phyloP scores from a whole-genome alignment of 2,797 vertebrate genomes.

The Anabas testudineus region DNA sequence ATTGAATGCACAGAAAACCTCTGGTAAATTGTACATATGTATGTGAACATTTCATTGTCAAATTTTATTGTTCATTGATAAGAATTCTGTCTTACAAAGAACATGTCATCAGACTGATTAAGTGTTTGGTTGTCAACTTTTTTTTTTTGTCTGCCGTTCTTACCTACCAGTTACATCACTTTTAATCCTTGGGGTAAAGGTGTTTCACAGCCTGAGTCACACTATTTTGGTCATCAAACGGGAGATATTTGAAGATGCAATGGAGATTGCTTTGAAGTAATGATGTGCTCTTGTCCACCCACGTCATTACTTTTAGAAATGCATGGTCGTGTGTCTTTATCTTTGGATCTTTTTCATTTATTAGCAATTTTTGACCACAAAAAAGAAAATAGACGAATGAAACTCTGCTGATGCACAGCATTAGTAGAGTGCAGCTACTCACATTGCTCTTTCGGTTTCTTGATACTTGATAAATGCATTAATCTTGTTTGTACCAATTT shows the following conservation, averaged over 20 bases:
- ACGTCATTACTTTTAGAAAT: slow-evolving; percentile 11
- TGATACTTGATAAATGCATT: slow-evolving; percentile 3
- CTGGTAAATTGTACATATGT: neutral
- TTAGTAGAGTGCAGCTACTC: neutral
- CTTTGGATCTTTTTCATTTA: slow-evolving; percentile 5
- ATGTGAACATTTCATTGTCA: too few relatives aligned
- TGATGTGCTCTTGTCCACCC: slow-evolving; percentile 24
- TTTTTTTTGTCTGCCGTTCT: slow-evolving; percentile 23
- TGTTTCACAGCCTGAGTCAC: slow-evolving; percentile 45
- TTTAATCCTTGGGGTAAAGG: slow-evolving; percentile 20
- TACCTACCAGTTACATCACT: slow-evolving; percentile 54
- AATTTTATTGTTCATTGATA: neutral
- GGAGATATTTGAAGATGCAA: slow-evolving; percentile 26
- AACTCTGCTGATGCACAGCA: neutral
- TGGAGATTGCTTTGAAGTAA: slow-evolving; percentile 13
- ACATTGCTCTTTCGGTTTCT: neutral
- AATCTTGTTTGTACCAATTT: neutral
- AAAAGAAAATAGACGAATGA: neutral
- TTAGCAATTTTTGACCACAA: neutral
- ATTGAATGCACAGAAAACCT: too few relatives aligned
- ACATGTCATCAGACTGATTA: neutral
- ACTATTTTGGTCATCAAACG: slow-evolving; percentile 7
- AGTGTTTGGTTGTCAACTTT: neutral
- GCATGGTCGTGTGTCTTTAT: neutral
- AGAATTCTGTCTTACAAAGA: neutral